Conservation (phyloP, 2,797 vertebrate genomes). For the Parauchenoglanis punctatus region DNA sequence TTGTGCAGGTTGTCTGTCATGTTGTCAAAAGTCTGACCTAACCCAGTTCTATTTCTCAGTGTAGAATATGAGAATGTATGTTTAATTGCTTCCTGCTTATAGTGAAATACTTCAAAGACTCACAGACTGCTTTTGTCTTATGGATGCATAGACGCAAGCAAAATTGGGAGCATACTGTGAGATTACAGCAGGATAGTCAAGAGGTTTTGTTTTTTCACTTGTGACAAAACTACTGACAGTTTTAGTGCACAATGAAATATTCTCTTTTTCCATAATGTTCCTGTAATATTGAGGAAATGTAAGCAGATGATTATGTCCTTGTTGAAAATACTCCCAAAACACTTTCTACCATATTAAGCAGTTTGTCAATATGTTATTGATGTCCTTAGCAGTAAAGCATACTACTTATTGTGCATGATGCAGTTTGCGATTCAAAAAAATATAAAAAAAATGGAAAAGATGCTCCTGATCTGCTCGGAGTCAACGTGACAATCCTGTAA, state of each 20-base stretch:
- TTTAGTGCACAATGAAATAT: not conserved
- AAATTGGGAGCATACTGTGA: not conserved
- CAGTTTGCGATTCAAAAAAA: not conserved
- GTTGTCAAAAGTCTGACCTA: not conserved
- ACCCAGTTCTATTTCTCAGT: not conserved
- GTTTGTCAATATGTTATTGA: not conserved
- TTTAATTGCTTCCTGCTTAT: constrained; percentile 7
- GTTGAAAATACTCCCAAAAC: not conserved
- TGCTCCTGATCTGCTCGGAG: not conserved
- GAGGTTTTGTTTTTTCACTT: not conserved
- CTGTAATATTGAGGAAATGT: not conserved
- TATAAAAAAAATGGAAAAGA: not conserved
- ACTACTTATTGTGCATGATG: not conserved
- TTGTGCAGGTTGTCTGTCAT: not conserved
- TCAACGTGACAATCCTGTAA: not conserved
- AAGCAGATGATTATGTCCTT: not conserved
- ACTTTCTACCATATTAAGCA: not conserved
- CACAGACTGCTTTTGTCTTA: not conserved
- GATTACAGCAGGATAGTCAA: not conserved
- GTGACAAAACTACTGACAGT: not conserved
- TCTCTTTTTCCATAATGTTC: not conserved
- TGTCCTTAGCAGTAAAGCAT: not conserved
- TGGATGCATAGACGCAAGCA: not conserved
- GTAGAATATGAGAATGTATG: not conserved
- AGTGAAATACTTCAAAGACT: constrained; percentile 6